Evolutionary conservation across 2,797 vertebrate genomes (phyloP).

Genomic region (Onychomys torridus): DNA sequence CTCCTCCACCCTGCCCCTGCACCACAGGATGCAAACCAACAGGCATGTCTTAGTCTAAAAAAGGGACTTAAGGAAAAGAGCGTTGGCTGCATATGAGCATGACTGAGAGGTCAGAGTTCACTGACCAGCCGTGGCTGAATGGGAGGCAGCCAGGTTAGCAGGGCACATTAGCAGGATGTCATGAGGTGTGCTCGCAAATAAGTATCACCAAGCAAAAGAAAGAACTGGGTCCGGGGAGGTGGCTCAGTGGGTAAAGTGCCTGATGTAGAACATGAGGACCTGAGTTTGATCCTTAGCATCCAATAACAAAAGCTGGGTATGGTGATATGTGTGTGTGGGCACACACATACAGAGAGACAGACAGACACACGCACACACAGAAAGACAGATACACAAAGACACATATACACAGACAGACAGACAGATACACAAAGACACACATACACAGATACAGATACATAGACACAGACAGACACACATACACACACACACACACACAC

Average conservation of each 20-base stretch:
- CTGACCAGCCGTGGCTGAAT: too few relatives aligned
- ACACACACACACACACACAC: not conserved
- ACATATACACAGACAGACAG: not conserved
- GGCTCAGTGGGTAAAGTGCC: not conserved
- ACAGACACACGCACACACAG: not conserved
- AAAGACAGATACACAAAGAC: not conserved
- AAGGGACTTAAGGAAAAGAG: not conserved
- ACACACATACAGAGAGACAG: not conserved
- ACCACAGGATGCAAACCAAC: rapidly evolving
- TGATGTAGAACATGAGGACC: not conserved
- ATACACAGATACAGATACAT: not conserved
- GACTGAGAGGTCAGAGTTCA: not conserved
- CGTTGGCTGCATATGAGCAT: not conserved
- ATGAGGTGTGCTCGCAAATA: not conserved
- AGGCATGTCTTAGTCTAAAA: rapidly evolving
- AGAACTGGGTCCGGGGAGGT: not conserved
- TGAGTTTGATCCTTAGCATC: not conserved
- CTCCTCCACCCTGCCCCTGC: not conserved
- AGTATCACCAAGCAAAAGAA: not conserved
- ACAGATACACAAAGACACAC: not conserved
- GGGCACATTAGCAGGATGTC: not conserved
- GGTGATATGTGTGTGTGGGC: not conserved
- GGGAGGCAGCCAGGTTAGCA: too few relatives aligned
- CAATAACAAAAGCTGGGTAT: not conserved
- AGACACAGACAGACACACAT: not conserved